Conservation (phyloP, 2,113 vertebrate species). For the Trematomus loennbergii region DNA sequence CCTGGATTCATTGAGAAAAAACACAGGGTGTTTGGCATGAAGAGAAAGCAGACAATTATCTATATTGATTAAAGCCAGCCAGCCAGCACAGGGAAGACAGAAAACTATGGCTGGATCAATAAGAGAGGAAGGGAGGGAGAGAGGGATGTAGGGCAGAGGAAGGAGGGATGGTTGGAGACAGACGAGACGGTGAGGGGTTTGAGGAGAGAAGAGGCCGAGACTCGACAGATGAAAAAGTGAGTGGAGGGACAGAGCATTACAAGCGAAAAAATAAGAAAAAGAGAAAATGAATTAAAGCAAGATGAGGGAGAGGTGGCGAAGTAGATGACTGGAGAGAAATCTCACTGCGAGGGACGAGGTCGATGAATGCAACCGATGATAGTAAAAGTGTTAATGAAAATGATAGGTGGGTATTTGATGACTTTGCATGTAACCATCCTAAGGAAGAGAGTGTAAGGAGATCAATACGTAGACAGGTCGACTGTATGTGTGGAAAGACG, state of each 20-base stretch:
- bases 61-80: slow-evolving; percentile 90
- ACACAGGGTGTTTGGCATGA: slow-evolving; percentile 84
- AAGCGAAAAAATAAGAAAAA: slow-evolving; percentile 19
- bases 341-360: slow-evolving; percentile 21
- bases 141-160: slow-evolving; percentile 64
- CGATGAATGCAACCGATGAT: slow-evolving; percentile 41
- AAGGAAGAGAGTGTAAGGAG: slow-evolving; percentile 25
- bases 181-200: slow-evolving; percentile 38
- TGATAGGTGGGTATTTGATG: slow-evolving; percentile 52
- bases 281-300: slow-evolving; percentile 52
- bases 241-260: slow-evolving; percentile 22
- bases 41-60: slow-evolving; percentile 90
- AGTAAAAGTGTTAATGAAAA: slow-evolving; percentile 62
- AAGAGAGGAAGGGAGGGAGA: slow-evolving; percentile 72
- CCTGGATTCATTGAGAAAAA: slow-evolving; percentile 88
- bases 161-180: slow-evolving; percentile 56
- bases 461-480: slow-evolving; percentile 37
- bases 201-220: slow-evolving; percentile 26
- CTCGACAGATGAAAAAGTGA: slow-evolving; percentile 45
- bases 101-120: slow-evolving; percentile 89
- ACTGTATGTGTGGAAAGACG: neutral
- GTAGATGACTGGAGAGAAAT: slow-evolving; percentile 49
- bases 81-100: slow-evolving; percentile 85
- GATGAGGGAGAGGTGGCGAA: slow-evolving; percentile 20
- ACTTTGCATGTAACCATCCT: slow-evolving; percentile 39